Conservation (phyloP, 2,113 vertebrate species). For the Paramisgurnus dabryanus region DNA sequence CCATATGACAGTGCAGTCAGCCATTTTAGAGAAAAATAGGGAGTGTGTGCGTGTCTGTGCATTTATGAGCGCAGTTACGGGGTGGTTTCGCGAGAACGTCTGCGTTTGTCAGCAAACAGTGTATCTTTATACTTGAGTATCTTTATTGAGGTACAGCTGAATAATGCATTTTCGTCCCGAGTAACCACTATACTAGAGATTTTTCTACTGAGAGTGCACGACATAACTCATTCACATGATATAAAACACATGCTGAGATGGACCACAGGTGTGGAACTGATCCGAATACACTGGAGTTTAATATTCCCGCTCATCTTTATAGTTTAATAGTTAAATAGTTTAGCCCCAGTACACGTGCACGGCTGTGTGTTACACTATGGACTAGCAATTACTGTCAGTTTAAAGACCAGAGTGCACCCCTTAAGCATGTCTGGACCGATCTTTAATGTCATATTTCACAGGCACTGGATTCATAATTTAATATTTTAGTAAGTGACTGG, state of each 20-base stretch:
- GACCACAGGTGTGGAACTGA: neutral
- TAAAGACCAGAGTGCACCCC: conserved; percentile 48
- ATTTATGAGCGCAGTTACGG: conserved; percentile 37
- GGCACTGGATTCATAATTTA: conserved; percentile 51
- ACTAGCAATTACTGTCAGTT: conserved; percentile 63
- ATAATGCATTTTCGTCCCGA: conserved; percentile 47
- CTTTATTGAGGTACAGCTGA: conserved; percentile 39
- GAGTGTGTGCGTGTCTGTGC: neutral
- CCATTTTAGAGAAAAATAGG: conserved; percentile 10
- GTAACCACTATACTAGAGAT: conserved; percentile 1
- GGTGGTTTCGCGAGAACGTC: neutral
- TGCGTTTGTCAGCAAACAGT: conserved; percentile 31
- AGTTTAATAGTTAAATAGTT: conserved; percentile 22
- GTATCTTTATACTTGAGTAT: conserved; percentile 30
- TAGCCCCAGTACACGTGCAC: conserved; percentile 50
- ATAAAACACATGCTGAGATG: neutral
- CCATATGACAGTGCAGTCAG: conserved; percentile 37
- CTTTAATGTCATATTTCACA: conserved; percentile 44
- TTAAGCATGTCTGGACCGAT: conserved; percentile 36
- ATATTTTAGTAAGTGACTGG: conserved; percentile 22
- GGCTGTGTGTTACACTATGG: conserved; percentile 49
- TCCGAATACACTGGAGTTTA: conserved; percentile 11
- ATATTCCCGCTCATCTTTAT: conserved; percentile 40
- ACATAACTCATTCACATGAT: neutral
- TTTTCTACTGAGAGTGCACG: neutral